Conservation (phyloP, 1,140 invertebrate species). For the Penaeus japonicus region DNA sequence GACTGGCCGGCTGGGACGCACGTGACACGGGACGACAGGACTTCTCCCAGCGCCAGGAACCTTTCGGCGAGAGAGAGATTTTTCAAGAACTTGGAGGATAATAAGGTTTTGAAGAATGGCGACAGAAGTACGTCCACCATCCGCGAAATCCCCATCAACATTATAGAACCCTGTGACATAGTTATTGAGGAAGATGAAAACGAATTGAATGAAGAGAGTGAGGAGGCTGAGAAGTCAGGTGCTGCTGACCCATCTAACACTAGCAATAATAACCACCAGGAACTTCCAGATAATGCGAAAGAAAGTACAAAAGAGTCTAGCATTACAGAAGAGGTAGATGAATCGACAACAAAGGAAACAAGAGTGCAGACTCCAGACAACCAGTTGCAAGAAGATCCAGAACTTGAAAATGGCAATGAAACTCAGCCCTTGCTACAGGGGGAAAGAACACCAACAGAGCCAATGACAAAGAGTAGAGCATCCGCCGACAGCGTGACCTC, state of each 20-base stretch:
- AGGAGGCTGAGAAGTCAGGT: too few relatives aligned
- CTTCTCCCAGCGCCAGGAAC: neutral
- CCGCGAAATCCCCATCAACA: neutral
- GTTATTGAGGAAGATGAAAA: too few relatives aligned
- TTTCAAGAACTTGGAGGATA: neutral
- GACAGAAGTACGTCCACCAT: neutral
- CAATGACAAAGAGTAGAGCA: too few relatives aligned
- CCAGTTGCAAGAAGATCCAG: neutral
- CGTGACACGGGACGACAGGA: neutral
- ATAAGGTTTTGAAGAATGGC: neutral
- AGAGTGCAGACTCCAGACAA: neutral
- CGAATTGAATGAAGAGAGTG: too few relatives aligned
- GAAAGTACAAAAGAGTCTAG: neutral
- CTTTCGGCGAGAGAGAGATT: neutral
- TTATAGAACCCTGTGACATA: too few relatives aligned
- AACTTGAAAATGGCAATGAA: neutral
- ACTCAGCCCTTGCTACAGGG: neutral
- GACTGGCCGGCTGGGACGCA: slow-evolving; percentile 28
- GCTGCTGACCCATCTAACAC: too few relatives aligned
- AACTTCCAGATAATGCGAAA: neutral
- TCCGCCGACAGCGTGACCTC: too few relatives aligned
- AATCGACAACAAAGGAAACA: neutral
- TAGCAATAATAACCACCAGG: too few relatives aligned
- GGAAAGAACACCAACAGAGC: too few relatives aligned
- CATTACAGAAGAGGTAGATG: too few relatives aligned